Percentiles rank a stretch among this genome's conserved stretches.
These are phyloP conservation scores for Eilema sororculum DNA, from an alignment of 2,888 invertebrate genomes.

Conservation along the genomic window DNA sequence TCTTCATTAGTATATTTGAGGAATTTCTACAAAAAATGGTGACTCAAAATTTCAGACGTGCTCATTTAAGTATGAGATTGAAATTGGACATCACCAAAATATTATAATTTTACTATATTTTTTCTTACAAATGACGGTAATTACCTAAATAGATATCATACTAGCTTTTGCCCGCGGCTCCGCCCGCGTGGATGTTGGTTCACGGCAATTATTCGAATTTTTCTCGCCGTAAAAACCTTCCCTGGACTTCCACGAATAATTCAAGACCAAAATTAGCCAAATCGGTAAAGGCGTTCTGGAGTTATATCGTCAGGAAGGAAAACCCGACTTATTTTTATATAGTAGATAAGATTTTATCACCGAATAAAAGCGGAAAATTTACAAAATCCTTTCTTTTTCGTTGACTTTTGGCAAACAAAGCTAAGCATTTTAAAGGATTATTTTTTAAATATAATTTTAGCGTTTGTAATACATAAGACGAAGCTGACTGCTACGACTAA, in stretches of 20 bases:
- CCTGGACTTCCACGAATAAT: no score
- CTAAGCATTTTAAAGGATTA: not conserved
- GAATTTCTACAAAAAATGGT: not conserved
- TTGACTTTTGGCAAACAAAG: not conserved
- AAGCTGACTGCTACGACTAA: not conserved
- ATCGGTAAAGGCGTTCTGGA: no score
- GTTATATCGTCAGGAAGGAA: no score
- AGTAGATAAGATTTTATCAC: not conserved
- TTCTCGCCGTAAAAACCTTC: no score
- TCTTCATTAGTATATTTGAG: not conserved
- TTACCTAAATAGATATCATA: no score
- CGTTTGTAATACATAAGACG: not conserved
- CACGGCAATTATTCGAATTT: no score
- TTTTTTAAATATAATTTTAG: not conserved
- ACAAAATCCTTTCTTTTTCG: conserved; percentile 1
- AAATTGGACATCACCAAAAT: not conserved
- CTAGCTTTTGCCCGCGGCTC: no score
- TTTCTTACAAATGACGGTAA: not conserved
- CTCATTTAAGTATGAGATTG: no score
- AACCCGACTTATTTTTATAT: no score
- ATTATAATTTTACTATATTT: not conserved
- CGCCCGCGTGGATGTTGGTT: no score
- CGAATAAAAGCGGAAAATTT: not conserved
- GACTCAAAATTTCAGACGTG: not conserved
- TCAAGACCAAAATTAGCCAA: no score